A percentile compares a stretch with the other conserved stretches of the same genome.
These are phyloP conservation scores for Anastatus disparis DNA, from an alignment of 1,140 invertebrate genomes.

Conservation along the genomic window DNA sequence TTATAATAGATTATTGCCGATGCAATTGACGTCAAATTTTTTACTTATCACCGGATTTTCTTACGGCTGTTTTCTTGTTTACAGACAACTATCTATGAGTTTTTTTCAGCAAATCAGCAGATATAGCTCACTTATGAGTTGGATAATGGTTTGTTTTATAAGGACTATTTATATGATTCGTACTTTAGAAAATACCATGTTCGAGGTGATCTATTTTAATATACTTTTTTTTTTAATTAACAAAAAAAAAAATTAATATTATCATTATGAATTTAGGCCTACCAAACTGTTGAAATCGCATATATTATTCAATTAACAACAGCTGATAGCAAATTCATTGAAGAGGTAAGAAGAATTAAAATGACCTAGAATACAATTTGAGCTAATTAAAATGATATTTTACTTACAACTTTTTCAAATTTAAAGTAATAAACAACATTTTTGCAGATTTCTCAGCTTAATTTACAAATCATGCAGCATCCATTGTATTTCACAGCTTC, in stretches of 20 bases:
- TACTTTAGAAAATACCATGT: not conserved
- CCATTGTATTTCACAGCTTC: constrained; percentile 50
- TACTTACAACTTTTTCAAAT: no score
- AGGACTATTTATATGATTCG: constrained; percentile 26
- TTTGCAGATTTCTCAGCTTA: constrained; percentile 51
- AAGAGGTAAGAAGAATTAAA: constrained; percentile 24
- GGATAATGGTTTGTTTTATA: not conserved
- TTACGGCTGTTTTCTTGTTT: constrained; percentile 35
- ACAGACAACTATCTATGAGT: not conserved
- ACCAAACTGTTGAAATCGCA: constrained; percentile 27
- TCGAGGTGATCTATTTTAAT: not conserved
- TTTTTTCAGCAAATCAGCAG: not conserved
- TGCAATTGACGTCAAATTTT: constrained; percentile 43
- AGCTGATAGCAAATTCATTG: not conserved
- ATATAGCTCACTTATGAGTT: not conserved
- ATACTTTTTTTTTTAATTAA: no score
- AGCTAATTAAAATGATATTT: no score
- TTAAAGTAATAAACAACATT: no score
- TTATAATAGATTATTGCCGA: constrained; percentile 47
- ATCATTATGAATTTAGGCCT: no score
- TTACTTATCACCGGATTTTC: constrained; percentile 43
- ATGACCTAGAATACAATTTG: no score
- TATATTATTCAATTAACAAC: constrained; percentile 21
- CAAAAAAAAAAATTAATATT: no score
- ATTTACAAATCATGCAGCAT: constrained; percentile 52